Conservation (phyloP, 2,113 vertebrate genomes). For the Lonchura striata region DNA sequence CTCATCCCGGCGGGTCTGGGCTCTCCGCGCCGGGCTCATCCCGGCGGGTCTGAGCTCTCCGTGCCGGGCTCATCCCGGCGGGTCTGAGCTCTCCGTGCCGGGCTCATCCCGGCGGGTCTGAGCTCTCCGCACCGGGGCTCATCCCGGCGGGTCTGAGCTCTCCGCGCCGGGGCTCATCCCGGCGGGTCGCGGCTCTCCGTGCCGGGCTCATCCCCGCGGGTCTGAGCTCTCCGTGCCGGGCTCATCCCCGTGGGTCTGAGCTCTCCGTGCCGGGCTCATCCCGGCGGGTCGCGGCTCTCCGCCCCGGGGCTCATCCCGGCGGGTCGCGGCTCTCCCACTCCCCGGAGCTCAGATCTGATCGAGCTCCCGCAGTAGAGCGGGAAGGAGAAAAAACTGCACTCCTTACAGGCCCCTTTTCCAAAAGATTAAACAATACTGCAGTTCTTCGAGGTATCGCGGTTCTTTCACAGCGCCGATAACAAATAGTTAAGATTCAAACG, state of each 20-base stretch:
- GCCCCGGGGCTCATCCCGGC: neutral
- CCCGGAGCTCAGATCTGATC: neutral
- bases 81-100: neutral
- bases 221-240: neutral
- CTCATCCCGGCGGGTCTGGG: neutral
- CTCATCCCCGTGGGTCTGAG: neutral
- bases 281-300: rapidly evolving
- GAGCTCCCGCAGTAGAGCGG: neutral
- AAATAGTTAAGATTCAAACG: neutral
- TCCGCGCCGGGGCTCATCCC: neutral
- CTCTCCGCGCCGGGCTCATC: neutral
- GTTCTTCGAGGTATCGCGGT: neutral
- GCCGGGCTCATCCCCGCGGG: neutral
- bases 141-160: neutral
- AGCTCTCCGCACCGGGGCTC: rapidly evolving
- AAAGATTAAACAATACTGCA: neutral
- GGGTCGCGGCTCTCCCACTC: neutral
- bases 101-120: neutral
- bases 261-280: neutral
- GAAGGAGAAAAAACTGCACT: neutral
- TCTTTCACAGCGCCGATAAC: neutral
- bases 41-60: neutral
- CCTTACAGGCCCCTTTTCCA: neutral
- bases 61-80: neutral
- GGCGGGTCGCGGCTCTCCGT: neutral